Evolutionary conservation across 2,797 vertebrate species (phyloP).

Genomic region (Peromyscus nudipes): DNA sequence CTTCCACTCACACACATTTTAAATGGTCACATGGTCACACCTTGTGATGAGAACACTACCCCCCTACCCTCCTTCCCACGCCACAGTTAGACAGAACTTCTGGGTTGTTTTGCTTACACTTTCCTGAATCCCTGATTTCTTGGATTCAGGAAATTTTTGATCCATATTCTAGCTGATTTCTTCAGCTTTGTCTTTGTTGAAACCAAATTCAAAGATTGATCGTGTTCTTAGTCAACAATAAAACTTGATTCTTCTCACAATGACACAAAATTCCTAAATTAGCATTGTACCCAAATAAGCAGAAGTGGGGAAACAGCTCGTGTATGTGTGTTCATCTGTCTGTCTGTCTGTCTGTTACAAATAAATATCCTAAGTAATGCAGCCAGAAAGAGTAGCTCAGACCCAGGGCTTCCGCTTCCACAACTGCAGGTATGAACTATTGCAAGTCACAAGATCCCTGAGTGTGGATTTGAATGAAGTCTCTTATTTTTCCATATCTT

Average conservation of each 20-base stretch:
- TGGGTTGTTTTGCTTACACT: not conserved
- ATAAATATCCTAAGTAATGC: constrained; percentile 7
- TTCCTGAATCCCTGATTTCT: not conserved
- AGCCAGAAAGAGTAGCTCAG: not conserved
- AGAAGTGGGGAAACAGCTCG: not conserved
- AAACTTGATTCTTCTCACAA: constrained; percentile 39
- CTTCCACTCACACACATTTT: not conserved
- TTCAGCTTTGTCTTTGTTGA: constrained; percentile 14
- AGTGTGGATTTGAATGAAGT: not conserved
- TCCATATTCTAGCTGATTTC: not conserved
- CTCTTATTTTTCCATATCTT: constrained; percentile 14
- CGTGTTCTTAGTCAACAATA: constrained; percentile 16
- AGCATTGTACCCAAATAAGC: not conserved
- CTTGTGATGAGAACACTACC: not conserved
- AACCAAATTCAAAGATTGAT: constrained; percentile 61
- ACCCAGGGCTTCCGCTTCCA: not conserved
- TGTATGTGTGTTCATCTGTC: not conserved
- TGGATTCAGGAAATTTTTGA: constrained; percentile 24
- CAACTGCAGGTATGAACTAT: not conserved
- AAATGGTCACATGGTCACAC: not conserved
- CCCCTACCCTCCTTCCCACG: not conserved
- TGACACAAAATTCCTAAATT: constrained; percentile 16
- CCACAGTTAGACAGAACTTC: not conserved
- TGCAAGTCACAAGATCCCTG: not conserved
- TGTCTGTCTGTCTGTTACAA: not conserved